These are phyloP conservation scores for Ashinkailepas kermadecensis DNA, from an alignment of 2,888 invertebrate genomes.

Conservation along the genomic window DNA sequence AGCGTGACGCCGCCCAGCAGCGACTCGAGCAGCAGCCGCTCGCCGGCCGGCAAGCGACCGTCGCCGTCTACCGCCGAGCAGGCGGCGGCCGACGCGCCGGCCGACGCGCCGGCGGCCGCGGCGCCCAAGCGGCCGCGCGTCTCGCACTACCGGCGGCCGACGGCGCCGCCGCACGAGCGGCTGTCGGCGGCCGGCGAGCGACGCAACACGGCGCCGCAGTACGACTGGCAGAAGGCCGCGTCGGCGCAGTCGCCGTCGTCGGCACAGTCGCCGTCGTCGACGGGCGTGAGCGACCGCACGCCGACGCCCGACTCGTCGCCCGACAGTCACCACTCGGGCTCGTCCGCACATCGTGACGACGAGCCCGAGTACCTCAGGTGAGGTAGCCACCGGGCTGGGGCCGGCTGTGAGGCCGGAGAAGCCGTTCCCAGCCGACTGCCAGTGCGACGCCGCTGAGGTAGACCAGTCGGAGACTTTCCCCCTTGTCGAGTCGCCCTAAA, in stretches of 20 bases:
- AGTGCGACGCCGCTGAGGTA: background rate
- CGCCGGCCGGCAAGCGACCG: constrained; percentile 44
- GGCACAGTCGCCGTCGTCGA: constrained; percentile 17
- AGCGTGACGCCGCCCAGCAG: constrained; percentile 82
- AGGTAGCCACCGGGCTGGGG: background rate
- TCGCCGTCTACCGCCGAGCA: constrained; percentile 52
- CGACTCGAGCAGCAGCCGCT: constrained; percentile 56
- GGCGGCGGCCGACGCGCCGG: constrained; percentile 52
- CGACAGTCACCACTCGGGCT: constrained; percentile 13
- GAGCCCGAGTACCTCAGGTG: background rate
- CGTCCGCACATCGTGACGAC: background rate
- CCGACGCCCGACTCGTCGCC: constrained; percentile 23
- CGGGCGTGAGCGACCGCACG: constrained; percentile 22
- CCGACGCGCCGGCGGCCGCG: constrained; percentile 38
- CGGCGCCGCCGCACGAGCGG: constrained; percentile 37
- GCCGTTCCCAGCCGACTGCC: background rate
- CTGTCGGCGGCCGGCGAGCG: background rate
- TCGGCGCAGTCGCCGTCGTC: background rate
- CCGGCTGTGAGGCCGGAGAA: background rate
- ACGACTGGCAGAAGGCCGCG: constrained; percentile 6
- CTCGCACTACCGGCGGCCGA: constrained; percentile 66
- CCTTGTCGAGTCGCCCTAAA: background rate
- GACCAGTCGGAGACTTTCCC: background rate
- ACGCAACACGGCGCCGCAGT: constrained; percentile 3
- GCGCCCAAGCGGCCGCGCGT: constrained; percentile 74